phyloP scores from a whole-genome alignment of 1,140 invertebrate genomes.

The Diorhabda carinulata region DNA sequence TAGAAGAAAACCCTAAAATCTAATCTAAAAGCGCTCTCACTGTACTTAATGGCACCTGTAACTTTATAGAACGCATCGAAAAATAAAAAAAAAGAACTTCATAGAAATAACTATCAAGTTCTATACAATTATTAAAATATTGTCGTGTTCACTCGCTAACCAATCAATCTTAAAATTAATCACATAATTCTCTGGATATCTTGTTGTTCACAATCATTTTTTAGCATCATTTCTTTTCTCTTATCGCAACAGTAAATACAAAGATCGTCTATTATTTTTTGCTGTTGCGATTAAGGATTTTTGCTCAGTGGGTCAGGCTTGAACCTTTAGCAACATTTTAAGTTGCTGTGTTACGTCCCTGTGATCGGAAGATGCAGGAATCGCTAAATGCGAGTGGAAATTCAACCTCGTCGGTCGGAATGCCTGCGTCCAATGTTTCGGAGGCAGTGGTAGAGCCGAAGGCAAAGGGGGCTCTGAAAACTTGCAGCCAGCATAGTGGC shows the following conservation, averaged over 20 bases:
- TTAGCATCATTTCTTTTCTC: neutral
- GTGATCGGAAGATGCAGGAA: conserved; percentile 33
- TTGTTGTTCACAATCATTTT: conserved; percentile 16
- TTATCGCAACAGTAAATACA: conserved; percentile 38
- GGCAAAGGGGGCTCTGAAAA: conserved; percentile 60
- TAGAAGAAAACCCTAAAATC: too few relatives aligned
- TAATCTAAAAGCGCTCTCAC: too few relatives aligned
- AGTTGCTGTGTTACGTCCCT: conserved; percentile 51
- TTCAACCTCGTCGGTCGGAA: conserved; percentile 23
- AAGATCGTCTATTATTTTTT: conserved; percentile 29
- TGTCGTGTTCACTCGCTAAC: conserved; percentile 48
- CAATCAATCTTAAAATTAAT: conserved; percentile 38
- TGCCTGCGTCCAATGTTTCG: conserved; percentile 54
- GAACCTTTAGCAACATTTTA: conserved; percentile 53
- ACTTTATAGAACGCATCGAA: neutral
- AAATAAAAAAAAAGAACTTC: neutral
- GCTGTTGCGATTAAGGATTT: neutral
- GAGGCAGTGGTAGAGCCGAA: conserved; percentile 58
- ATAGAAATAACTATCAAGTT: conserved; percentile 7
- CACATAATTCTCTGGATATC: conserved; percentile 29
- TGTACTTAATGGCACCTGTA: neutral
- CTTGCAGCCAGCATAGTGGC: conserved; percentile 59
- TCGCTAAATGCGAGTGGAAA: conserved; percentile 7
- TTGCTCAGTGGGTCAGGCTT: conserved; percentile 47
- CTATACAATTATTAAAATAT: conserved; percentile 29